Base-by-base conservation (phyloP, 2,888 invertebrate species). In the Slavum lentiscoides region DNA sequence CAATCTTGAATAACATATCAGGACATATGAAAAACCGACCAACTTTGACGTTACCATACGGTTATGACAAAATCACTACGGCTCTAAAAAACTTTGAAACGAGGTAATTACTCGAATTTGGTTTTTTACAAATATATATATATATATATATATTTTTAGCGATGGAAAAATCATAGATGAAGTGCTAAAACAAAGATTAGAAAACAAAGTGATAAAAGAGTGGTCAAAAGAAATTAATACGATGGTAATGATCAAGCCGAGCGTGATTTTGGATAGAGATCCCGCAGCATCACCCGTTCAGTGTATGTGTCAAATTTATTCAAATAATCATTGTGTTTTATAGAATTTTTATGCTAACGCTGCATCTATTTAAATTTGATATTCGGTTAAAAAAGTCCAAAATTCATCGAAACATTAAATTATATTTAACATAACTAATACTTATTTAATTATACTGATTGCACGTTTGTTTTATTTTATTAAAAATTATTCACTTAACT, bases 181-280 rank as follows among this genome's bases (percentile, higher is more conserved):
- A 9, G 80, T 80, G 13, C 58, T 80, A 58, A 80, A 80, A 64
- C 64, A 72, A 23, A 69, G 80, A 64, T 64, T 80, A 53, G 72
- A 80, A 80, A 70, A 64, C 2, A 64, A 80, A 72, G 62, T 80
- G 9, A 55, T 55, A 5, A 58, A 49, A 49, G 49, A 58, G 39
- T 80, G 80, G 80, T 80, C 39, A 17, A 72, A 64, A 58, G 55
- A 80, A 70, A 39, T 80, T 7, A 66, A 72, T 58, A 21, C 19
- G 19, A 64, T 80, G 62, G 68, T 58, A 39, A 19, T 39, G 23
- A 43, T 70, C 53, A 70, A 80, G 23, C 70, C 70, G 30, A 13
- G 23, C 21, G 53, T 64, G 1, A 80, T 80, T 64, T 70, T 80
- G 5, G 64, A 80, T 6, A 72, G 66, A 80, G 55, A 80, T 58